Evolutionary conservation across 2,888 invertebrate species (phyloP).

Genomic region (Serripes groenlandicus): DNA sequence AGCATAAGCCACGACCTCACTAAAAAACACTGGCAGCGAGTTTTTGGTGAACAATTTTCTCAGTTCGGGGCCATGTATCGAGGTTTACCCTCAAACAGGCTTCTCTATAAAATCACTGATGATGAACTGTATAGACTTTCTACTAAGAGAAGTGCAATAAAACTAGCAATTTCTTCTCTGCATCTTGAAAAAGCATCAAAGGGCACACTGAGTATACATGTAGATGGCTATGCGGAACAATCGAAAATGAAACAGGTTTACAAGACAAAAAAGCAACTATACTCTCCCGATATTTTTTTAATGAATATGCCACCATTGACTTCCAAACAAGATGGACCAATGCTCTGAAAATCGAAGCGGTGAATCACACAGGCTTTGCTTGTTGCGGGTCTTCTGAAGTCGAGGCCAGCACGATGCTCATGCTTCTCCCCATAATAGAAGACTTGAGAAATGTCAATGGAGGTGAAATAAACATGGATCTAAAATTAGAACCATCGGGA

Average conservation of each 20-base stretch:
- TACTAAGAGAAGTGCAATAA: conserved; percentile 69
- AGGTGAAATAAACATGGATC: neutral
- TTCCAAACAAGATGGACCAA: too few species aligned
- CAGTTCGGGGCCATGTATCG: conserved; percentile 87
- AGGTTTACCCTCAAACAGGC: conserved; percentile 85
- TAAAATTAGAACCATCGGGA: neutral
- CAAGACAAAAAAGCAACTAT: too few species aligned
- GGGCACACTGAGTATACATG: neutral
- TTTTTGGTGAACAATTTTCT: conserved; percentile 85
- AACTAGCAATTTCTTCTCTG: conserved; percentile 36
- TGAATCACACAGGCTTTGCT: too few species aligned
- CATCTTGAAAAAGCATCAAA: neutral
- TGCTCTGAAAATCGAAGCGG: too few species aligned
- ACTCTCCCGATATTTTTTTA: too few species aligned
- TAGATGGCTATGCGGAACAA: too few species aligned
- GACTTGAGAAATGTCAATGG: conserved; percentile 8
- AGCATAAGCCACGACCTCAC: conserved; percentile 86
- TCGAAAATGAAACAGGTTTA: too few species aligned
- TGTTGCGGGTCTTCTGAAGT: too few species aligned
- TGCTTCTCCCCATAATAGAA: too few species aligned
- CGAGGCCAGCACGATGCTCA: too few species aligned
- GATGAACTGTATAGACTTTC: conserved; percentile 71
- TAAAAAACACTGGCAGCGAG: conserved; percentile 85
- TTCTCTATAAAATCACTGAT: conserved; percentile 83
- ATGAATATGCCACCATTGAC: too few species aligned